Conservation (phyloP, 2,888 invertebrate genomes). For the Temnothorax ravouxi region DNA sequence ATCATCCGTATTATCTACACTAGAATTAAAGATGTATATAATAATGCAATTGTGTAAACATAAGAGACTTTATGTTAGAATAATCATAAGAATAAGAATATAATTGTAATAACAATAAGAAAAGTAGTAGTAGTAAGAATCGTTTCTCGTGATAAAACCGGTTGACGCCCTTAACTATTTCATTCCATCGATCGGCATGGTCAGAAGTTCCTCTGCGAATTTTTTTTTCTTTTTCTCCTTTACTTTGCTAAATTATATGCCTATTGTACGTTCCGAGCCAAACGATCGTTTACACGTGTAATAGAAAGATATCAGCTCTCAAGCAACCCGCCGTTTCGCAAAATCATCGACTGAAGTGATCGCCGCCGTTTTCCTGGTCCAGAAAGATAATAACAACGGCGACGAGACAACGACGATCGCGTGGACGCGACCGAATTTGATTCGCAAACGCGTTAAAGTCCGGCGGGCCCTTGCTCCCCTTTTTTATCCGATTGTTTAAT, state of each 20-base stretch:
- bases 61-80: conserved; percentile 82
- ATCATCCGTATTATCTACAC: conserved; percentile 84
- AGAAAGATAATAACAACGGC: background rate
- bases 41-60: conserved; percentile 82
- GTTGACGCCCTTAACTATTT: conserved; percentile 75
- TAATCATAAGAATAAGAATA: conserved; percentile 82
- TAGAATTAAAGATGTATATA: conserved; percentile 84
- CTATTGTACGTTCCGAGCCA: conserved; percentile 70
- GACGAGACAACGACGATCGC: conserved; percentile 10
- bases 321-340: conserved; percentile 44
- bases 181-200: conserved; percentile 64
- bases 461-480: conserved; percentile 36
- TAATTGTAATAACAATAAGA: conserved; percentile 82
- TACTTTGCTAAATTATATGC: conserved; percentile 43
- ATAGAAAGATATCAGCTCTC: conserved; percentile 55
- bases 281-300: conserved; percentile 34
- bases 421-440: conserved; percentile 66
- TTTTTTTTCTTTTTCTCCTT: conserved; percentile 47
- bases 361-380: conserved; percentile 3
- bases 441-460: conserved; percentile 30
- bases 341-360: conserved; percentile 12
- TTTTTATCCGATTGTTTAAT: conserved; percentile 40
- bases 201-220: conserved; percentile 56
- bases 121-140: conserved; percentile 77
- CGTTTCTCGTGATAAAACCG: conserved; percentile 79